Evolutionary conservation across 2,113 vertebrate species (phyloP).

Genomic region (Odocoileus virginianus): DNA sequence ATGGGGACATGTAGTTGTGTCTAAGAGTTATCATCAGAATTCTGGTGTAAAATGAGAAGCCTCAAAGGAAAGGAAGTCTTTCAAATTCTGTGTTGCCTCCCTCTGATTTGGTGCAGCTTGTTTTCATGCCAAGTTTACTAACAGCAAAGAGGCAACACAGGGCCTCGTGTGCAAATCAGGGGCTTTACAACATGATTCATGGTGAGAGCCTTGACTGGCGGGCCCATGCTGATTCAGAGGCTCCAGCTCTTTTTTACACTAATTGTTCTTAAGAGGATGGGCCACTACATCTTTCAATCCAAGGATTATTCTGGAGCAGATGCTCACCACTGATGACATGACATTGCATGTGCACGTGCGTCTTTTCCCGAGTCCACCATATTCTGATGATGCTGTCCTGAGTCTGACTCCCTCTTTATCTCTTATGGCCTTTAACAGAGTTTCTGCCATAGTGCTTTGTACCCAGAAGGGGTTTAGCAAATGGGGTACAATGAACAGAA

Average conservation of each 20-base stretch:
- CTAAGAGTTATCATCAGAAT: neutral
- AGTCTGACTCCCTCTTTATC: neutral
- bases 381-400: neutral
- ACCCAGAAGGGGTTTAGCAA: neutral
- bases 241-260: neutral
- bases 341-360: accelerated
- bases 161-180: accelerated
- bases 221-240: neutral
- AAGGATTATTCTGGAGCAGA: neutral
- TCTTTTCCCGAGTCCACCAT: neutral
- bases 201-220: neutral
- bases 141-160: neutral
- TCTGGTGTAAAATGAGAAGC: neutral
- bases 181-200: too few species aligned
- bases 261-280: neutral
- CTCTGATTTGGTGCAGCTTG: neutral
- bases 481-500: neutral
- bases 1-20: neutral
- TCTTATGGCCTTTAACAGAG: neutral
- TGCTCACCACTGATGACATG: accelerated
- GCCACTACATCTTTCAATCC: neutral
- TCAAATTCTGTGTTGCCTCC: too few species aligned
- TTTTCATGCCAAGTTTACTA: neutral
- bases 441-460: too few species aligned
- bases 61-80: neutral